Evolutionary conservation across 2,113 vertebrate genomes (phyloP), one percentile per base, ranked within the genome.

Genomic region (Pelvicachromis taeniatus): DNA sequence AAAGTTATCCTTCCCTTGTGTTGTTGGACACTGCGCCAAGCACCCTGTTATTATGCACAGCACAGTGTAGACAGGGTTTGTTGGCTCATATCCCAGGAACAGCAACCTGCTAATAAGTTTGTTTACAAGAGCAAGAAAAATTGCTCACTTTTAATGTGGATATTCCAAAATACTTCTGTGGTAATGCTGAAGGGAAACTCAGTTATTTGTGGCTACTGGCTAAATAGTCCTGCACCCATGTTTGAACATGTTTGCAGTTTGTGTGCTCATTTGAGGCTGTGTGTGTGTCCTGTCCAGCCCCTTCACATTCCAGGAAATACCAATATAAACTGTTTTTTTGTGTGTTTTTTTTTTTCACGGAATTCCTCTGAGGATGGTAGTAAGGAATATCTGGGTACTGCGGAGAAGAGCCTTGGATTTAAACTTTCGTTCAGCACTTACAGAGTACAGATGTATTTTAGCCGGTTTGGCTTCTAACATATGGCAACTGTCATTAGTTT

Each of bases 281-380:
- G 89, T 90, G 90, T 91, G 83, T 88, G 86, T 90, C 80, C 87
- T 21, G 88, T 92, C 89, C 88, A 55, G 85, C 87, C 90, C 88
- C 80, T 94, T 88, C 78, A 80, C 93, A 94, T 95, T 94, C 92
- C 94, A 93, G 94, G 92, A 94, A 94, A 94, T 94, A 52, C 94
- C 93, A 91, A 77, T 89, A 87, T 93, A 95, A 94, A 91, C 90
- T 35, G 40, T 90, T 87, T 53, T 85, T 23, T 29, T 58, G 82
- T 85, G 35, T 9, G 7, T 9, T 33, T n/a, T 35, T 77, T 55
- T 63, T 38, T 4, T 21, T 23, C n/a, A 73, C 13, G 3, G 59
- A 88, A 87, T 85, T 85, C 81, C 80, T 90, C 84, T 21, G n/a
- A 78, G 88, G 61, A 84, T 54, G 78, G 87, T 55, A 73, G 87